phyloP scores from a whole-genome alignment of 2,888 invertebrate species.

The Beris chalybata region DNA sequence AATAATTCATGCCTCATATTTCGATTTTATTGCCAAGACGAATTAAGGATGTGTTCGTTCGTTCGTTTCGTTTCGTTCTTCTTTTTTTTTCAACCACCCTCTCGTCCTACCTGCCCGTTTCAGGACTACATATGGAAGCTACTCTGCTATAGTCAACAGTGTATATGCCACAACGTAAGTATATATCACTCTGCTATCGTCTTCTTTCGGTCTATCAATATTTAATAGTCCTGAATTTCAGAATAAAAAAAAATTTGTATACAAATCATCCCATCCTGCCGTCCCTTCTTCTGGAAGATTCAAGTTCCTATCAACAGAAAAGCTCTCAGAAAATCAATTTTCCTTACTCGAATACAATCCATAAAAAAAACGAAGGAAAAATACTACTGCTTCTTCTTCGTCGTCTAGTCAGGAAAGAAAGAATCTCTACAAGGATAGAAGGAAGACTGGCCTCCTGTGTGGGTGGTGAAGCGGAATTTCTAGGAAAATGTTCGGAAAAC shows the following conservation, averaged over 20 bases:
- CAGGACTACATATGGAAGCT: neutral
- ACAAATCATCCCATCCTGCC: slow-evolving; percentile 26
- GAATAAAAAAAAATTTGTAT: slow-evolving; percentile 35
- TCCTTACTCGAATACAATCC: slow-evolving; percentile 30
- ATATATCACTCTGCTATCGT: slow-evolving; percentile 8
- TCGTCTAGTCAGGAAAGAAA: too few relatives aligned
- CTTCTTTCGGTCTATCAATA: slow-evolving; percentile 33
- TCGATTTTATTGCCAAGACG: slow-evolving; percentile 30
- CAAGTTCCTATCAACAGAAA: slow-evolving; percentile 21
- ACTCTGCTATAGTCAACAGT: neutral
- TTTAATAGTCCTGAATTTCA: slow-evolving; percentile 36
- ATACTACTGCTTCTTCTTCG: too few relatives aligned
- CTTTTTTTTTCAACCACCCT: neutral
- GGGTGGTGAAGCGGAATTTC: too few relatives aligned
- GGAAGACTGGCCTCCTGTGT: too few relatives aligned
- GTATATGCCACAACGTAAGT: neutral
- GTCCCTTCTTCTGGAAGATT: slow-evolving; percentile 8
- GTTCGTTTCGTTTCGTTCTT: slow-evolving; percentile 13
- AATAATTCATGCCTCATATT: slow-evolving; percentile 33
- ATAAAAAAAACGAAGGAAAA: slow-evolving; percentile 11
- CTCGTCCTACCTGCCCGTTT: too few relatives aligned
- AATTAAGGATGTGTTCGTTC: slow-evolving; percentile 29
- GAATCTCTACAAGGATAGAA: too few relatives aligned
- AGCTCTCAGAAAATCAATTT: slow-evolving; percentile 31
- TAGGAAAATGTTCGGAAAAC: too few relatives aligned